These are phyloP conservation scores for Noctilio leporinus DNA, from an alignment of 2,113 vertebrate species.

Conservation along the genomic window DNA sequence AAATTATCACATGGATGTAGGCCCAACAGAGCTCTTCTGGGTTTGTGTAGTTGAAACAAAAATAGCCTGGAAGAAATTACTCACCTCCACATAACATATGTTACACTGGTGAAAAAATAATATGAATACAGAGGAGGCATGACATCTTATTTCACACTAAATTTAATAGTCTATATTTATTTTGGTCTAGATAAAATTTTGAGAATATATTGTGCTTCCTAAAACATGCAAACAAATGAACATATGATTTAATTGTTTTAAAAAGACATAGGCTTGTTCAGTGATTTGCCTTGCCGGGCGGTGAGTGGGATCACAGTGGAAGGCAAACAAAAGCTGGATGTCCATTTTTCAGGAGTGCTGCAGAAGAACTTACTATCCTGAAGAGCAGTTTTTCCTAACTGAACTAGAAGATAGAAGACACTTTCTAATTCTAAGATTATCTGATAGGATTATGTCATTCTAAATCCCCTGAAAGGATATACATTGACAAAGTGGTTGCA, in stretches of 20 bases:
- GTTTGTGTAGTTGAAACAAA: slow-evolving; percentile 44
- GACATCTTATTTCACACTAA: not conserved
- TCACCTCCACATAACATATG: slow-evolving; percentile 63
- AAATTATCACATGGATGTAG: slow-evolving; percentile 13
- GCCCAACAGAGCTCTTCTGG: slow-evolving; percentile 12
- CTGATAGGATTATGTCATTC: not conserved
- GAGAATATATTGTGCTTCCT: not conserved
- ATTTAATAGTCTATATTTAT: slow-evolving; percentile 12
- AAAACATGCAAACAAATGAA: not conserved
- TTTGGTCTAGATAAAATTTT: slow-evolving; percentile 24
- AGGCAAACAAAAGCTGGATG: not conserved
- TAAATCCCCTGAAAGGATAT: not conserved
- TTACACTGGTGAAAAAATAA: not conserved
- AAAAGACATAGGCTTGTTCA: not conserved
- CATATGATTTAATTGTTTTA: not conserved
- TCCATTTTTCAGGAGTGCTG: not conserved
- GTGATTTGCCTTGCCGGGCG: not conserved
- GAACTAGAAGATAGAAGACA: not conserved
- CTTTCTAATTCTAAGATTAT: not conserved
- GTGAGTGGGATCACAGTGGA: not conserved
- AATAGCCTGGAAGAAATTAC: slow-evolving; percentile 56
- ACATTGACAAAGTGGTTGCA: not conserved
- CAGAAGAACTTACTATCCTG: not conserved
- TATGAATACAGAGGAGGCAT: not conserved
- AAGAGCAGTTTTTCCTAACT: not conserved